Conservation (phyloP, 2,113 vertebrate species). For the Setophaga kirtlandii region DNA sequence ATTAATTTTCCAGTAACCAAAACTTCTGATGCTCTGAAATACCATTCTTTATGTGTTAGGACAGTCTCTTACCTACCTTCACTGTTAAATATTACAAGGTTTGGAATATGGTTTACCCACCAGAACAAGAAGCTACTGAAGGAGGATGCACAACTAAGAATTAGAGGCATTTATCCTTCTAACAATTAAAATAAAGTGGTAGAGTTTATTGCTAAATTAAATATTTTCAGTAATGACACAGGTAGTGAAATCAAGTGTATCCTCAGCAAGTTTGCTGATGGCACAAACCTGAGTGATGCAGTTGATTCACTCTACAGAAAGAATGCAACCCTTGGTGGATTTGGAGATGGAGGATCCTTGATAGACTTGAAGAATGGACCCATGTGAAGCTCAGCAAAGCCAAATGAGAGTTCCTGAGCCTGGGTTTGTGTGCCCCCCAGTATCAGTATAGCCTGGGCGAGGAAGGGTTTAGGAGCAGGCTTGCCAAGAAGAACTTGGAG, state of each 20-base stretch:
- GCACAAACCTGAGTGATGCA: neutral
- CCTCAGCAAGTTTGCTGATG: neutral
- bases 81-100: neutral
- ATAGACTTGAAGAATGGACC: neutral
- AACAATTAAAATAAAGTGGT: neutral
- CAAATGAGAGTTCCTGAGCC: neutral
- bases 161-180: neutral
- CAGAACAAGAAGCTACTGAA: neutral
- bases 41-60: neutral
- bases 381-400: neutral
- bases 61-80: neutral
- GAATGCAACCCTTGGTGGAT: neutral
- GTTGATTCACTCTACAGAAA: neutral
- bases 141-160: neutral
- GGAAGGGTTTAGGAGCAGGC: too few relatives aligned
- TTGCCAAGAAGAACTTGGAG: rapidly evolving
- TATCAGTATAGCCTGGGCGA: too few relatives aligned
- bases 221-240: neutral
- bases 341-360: too few relatives aligned
- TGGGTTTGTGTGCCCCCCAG: rapidly evolving
- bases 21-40: neutral
- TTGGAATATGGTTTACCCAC: neutral
- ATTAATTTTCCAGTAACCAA: neutral
- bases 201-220: neutral
- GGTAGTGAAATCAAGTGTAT: neutral